phyloP scores from a whole-genome alignment of 2,888 invertebrate genomes.

The Trachelus stipa region DNA sequence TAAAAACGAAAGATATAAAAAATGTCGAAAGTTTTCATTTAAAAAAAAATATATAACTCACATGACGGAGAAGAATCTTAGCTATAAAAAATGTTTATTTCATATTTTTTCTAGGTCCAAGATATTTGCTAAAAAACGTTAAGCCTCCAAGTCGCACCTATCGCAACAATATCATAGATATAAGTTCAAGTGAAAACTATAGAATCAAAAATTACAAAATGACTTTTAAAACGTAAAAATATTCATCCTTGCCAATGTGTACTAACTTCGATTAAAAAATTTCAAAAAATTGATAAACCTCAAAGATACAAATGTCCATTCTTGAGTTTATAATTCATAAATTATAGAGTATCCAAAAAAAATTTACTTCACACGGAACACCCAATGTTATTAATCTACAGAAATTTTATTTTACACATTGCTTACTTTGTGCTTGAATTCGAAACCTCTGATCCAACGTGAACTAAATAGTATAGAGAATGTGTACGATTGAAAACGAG shows the following conservation, averaged over 20 bases:
- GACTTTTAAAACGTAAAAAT: neutral
- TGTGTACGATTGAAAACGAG: neutral
- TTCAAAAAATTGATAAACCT: neutral
- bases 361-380: neutral
- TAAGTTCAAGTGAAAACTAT: neutral
- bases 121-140: too few relatives aligned
- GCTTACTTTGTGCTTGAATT: neutral
- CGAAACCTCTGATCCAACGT: neutral
- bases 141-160: too few relatives aligned
- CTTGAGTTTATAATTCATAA: neutral
- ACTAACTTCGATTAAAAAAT: neutral
- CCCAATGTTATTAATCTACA: neutral
- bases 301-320: neutral
- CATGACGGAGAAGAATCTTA: too few relatives aligned
- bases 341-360: neutral
- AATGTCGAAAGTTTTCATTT: too few relatives aligned
- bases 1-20: neutral
- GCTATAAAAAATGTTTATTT: neutral
- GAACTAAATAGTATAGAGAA: neutral
- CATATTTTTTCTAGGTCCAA: too few relatives aligned
- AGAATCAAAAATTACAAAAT: neutral
- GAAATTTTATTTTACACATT: neutral
- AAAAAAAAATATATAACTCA: too few relatives aligned
- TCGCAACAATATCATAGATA: too few relatives aligned
- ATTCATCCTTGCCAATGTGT: neutral